Conservation (phyloP, 1,140 invertebrate genomes). For the Orussus abietinus region DNA sequence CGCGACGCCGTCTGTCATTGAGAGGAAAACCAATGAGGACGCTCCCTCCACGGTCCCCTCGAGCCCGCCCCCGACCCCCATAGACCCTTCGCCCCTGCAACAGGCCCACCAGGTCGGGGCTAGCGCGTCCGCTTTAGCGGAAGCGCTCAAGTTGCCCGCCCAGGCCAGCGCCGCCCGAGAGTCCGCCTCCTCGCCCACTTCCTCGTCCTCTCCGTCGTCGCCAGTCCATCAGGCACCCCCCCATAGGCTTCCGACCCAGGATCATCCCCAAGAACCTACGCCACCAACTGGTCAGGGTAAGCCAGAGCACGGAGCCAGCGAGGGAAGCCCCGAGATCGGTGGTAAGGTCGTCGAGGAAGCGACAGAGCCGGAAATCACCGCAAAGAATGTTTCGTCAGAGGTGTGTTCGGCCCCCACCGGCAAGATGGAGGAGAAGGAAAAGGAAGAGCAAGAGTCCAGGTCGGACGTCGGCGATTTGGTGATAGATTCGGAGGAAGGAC, state of each 20-base stretch:
- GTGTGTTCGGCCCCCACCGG: too few relatives aligned
- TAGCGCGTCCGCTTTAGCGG: constrained; percentile 36
- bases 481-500: constrained; percentile 25
- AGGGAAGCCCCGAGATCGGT: too few relatives aligned
- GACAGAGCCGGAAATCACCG: constrained; percentile 1
- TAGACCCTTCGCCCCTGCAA: constrained; percentile 49
- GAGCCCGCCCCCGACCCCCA: constrained; percentile 50
- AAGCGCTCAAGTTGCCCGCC: constrained; percentile 41
- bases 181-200: neutral
- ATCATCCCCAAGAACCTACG: too few relatives aligned
- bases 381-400: too few relatives aligned
- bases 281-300: too few relatives aligned
- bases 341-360: constrained; percentile 1
- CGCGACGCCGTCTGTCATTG: constrained; percentile 48
- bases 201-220: neutral
- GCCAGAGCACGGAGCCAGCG: too few relatives aligned
- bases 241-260: neutral
- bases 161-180: constrained; percentile 13
- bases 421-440: too few relatives aligned
- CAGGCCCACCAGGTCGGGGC: constrained; percentile 46
- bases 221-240: neutral
- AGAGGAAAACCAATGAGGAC: constrained; percentile 53
- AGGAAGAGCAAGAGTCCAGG: too few relatives aligned
- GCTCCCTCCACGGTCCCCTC: constrained; percentile 44
- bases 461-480: constrained; percentile 11